phyloP scores from a whole-genome alignment of 2,797 vertebrate species.

The Platyrinchus mystaceus region DNA sequence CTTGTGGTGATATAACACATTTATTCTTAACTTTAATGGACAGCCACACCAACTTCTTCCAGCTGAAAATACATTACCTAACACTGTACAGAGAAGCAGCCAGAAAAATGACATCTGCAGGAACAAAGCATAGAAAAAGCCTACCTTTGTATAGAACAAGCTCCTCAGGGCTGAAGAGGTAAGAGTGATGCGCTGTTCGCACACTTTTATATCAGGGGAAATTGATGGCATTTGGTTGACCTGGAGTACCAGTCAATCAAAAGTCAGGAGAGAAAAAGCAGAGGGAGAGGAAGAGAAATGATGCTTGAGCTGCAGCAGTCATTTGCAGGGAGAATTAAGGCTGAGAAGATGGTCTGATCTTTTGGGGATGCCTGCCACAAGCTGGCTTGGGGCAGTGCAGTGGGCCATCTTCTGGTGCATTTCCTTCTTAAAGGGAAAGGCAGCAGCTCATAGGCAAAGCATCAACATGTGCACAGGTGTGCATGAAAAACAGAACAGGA shows the following conservation, averaged over 20 bases:
- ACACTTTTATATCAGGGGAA: neutral
- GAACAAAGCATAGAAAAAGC: neutral
- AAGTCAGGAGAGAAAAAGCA: slow-evolving; percentile 4
- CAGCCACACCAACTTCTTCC: neutral
- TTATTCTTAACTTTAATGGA: slow-evolving; percentile 2
- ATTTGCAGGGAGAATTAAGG: neutral
- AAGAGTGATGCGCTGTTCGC: neutral
- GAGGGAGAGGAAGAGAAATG: neutral
- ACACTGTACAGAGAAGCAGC: neutral
- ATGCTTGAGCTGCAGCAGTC: neutral
- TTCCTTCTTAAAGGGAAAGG: neutral
- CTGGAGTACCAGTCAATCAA: slow-evolving; percentile 15
- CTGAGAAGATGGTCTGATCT: neutral
- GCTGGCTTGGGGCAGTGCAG: neutral
- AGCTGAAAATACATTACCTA: neutral
- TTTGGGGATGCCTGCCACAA: neutral
- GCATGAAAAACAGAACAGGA: neutral
- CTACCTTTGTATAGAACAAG: neutral
- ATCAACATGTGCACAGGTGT: accelerated
- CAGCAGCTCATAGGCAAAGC: neutral
- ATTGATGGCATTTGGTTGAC: neutral
- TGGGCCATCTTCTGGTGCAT: neutral
- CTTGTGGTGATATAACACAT: neutral
- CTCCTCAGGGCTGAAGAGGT: neutral
- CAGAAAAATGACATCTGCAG: neutral